These are phyloP conservation scores for Protodeltote pygarga DNA, from an alignment of 2,888 invertebrate genomes.

Conservation along the genomic window DNA sequence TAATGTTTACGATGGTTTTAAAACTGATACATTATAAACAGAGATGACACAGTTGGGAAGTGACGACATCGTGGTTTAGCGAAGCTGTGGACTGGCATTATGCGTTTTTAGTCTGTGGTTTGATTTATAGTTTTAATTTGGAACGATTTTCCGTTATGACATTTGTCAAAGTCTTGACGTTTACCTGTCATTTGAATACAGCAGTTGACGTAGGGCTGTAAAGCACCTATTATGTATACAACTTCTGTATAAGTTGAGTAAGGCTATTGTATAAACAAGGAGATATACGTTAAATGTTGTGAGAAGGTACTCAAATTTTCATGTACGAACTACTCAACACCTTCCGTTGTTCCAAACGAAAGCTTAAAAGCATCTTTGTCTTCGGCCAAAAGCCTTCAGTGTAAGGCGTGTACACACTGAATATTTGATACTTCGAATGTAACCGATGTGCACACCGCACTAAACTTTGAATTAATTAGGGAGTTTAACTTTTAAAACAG, in stretches of 20 bases:
- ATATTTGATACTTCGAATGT: slow-evolving; percentile 75
- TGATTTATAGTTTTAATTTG: slow-evolving; percentile 12
- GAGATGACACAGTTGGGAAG: slow-evolving; percentile 46
- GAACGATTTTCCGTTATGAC: no score
- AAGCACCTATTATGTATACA: no score
- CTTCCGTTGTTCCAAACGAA: slow-evolving; percentile 54
- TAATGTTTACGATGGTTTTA: slow-evolving; percentile 52
- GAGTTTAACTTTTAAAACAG: slow-evolving; percentile 44
- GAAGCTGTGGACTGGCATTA: slow-evolving; percentile 38
- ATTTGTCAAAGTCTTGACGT: no score
- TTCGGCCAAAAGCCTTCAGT: slow-evolving; percentile 77
- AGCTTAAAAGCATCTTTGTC: slow-evolving; percentile 86
- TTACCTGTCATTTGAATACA: no score
- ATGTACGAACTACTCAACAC: slow-evolving; percentile 60
- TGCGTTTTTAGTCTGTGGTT: slow-evolving; percentile 30
- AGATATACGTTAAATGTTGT: no score
- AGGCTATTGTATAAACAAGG: no score
- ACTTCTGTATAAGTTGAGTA: no score
- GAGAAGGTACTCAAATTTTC: no score
- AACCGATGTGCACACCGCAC: slow-evolving; percentile 57
- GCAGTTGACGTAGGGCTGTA: no score
- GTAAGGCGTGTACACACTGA: slow-evolving; percentile 76
- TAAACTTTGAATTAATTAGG: slow-evolving; percentile 71
- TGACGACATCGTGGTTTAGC: slow-evolving; percentile 40
- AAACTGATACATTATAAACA: slow-evolving; percentile 55